Base-by-base conservation (phyloP, 2,113 vertebrate genomes). In the Ceyx cyanopectus region DNA sequence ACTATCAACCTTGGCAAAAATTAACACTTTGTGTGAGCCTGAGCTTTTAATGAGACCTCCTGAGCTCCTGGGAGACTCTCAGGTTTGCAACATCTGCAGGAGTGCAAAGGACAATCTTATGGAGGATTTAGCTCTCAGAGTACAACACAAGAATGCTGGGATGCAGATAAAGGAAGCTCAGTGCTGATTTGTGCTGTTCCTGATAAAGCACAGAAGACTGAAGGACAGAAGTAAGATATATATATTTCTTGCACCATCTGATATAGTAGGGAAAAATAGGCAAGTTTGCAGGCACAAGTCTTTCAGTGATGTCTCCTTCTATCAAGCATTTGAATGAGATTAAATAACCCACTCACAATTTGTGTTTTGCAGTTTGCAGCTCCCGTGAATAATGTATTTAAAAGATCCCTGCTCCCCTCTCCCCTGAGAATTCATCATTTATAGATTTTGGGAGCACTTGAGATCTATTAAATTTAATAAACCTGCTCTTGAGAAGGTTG, bases 391-490 rank as follows among this genome's bases (percentile, higher is more conserved):
- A 77, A 73, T n/a, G 57, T 10, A 43, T 75, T 75, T 73, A 62
- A 80, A 82, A 41, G 43, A 41, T 67, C 53, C 63, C 54, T 69
- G 73, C 72, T 73, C 24, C 37, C 14, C 27, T 30, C 53, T 54
- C 8, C 43, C 4, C 60, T 0, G 14, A 69, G 16, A 45, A 93
- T 81, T 85, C 56, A 65, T 85, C 10, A 43, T 76, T 86, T 85
- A 81, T 72, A 45, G 67, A 67, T 89, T 80, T 85, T 54, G 26
- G 73, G 63, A 89, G 13, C 63, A 75, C 65, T 88, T 82, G 73
- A 69, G 45, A 73, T 76, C 80, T 77, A 82, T 92, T 95, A 93
- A 90, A 87, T 79, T 82, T 87, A 85, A 95, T 75, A 81, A 90
- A 20, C 30, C 53, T 81, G 18, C 63, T 67, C 70, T 76, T 67